These are phyloP conservation scores for Montipora foliosa DNA, from an alignment of 64 coral and sea anemone species.

Conservation along the genomic window DNA sequence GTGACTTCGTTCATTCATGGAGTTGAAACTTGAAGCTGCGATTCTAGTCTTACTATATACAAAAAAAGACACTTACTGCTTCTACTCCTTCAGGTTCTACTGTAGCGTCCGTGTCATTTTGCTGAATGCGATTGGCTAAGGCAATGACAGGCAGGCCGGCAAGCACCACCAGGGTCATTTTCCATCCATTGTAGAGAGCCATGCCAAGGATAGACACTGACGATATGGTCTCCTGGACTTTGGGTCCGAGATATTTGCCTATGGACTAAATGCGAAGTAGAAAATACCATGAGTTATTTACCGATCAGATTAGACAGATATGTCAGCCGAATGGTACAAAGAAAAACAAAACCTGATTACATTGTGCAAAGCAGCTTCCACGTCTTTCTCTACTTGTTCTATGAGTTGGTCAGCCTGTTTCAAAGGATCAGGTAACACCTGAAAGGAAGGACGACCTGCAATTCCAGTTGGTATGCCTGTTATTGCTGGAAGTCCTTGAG, in stretches of 20 bases:
- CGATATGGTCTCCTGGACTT: constrained; percentile 83
- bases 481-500: too few relatives aligned
- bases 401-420: constrained; percentile 65
- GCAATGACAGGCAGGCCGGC: constrained; percentile 89
- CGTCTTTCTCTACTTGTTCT: constrained; percentile 70
- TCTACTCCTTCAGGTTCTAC: constrained; percentile 56
- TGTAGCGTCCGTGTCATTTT: constrained; percentile 74
- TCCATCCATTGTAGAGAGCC: constrained; percentile 92
- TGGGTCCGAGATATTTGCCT: constrained; percentile 70
- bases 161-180: constrained; percentile 93
- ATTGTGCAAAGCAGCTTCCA: constrained; percentile 76
- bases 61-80: not conserved
- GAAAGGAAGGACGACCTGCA: not conserved
- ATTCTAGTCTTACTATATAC: not conserved
- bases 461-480: not conserved
- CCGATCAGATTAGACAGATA: not conserved
- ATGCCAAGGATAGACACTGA: constrained; percentile 76
- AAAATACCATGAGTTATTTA: not conserved
- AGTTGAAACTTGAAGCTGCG: not conserved
- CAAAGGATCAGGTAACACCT: constrained; percentile 53
- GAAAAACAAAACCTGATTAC: constrained; percentile 20
- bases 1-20: not conserved
- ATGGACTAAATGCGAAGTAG: constrained; percentile 53
- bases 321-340: not conserved
- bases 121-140: constrained; percentile 75